Percentiles rank a stretch among this genome's conserved stretches.
Evolutionary conservation across 2,797 vertebrate species (phyloP).

Genomic region (Lateolabrax maculatus): DNA sequence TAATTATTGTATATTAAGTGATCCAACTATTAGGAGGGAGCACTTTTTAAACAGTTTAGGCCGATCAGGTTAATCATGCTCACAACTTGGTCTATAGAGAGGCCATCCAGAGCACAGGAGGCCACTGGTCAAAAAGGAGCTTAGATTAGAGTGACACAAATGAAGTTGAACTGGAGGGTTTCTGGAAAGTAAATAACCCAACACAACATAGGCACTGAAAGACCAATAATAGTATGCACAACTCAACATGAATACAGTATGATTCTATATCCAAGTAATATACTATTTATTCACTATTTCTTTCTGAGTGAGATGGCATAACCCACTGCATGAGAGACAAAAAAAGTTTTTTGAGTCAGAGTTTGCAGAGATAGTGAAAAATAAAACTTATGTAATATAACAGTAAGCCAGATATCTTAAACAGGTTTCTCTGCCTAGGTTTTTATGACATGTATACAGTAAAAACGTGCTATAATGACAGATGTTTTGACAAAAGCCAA

Average conservation of each 20-base stretch:
- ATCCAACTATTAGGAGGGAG: slow-evolving; percentile 39
- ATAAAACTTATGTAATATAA: not conserved
- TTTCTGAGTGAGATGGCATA: not conserved
- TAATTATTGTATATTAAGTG: slow-evolving; percentile 55
- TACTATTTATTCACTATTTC: not conserved
- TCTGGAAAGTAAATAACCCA: not conserved
- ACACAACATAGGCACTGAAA: not conserved
- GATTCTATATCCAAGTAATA: not conserved
- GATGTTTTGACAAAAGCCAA: not conserved
- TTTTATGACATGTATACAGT: not conserved
- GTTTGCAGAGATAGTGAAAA: not conserved
- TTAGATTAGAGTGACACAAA: not conserved
- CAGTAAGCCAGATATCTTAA: not conserved
- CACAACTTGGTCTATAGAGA: slow-evolving; percentile 20
- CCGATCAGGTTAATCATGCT: slow-evolving; percentile 36
- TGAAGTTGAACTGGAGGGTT: not conserved
- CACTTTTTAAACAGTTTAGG: slow-evolving; percentile 26
- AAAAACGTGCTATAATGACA: not conserved
- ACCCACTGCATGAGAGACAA: not conserved
- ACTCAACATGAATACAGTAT: not conserved
- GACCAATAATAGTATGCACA: not conserved
- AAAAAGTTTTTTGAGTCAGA: not conserved
- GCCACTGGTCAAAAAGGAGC: not conserved
- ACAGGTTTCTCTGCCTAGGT: not conserved
- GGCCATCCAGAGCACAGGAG: slow-evolving; percentile 20